These are phyloP conservation scores for Tenthredo amoena DNA, from an alignment of 2,888 invertebrate genomes.

Conservation along the genomic window DNA sequence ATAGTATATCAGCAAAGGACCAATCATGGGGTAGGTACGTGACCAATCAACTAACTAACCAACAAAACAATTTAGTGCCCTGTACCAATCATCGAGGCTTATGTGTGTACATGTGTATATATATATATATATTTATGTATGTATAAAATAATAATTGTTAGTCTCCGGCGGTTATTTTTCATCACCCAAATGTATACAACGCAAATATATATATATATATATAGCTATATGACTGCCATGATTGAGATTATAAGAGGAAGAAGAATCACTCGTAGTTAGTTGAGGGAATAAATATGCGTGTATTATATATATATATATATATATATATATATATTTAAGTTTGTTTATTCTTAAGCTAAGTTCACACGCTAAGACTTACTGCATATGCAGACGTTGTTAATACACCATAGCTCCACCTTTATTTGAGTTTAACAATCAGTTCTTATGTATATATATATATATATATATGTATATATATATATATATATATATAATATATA, in stretches of 20 bases:
- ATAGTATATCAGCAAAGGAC: conserved; percentile 15
- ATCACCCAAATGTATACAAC: not conserved
- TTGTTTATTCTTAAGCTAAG: conserved; percentile 41
- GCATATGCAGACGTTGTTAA: not conserved
- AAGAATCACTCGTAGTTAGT: not conserved
- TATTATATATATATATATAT: not conserved
- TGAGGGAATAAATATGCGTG: not conserved
- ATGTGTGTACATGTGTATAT: not conserved
- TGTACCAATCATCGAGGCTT: not conserved
- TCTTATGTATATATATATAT: not conserved
- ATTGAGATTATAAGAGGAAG: conserved; percentile 18
- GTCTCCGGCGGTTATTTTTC: conserved; percentile 25
- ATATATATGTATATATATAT: not conserved
- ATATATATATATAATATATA: not conserved
- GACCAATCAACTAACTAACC: conserved; percentile 28
- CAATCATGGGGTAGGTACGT: conserved; percentile 18
- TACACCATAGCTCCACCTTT: conserved; percentile 17
- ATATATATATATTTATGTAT: not conserved
- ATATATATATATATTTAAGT: not conserved
- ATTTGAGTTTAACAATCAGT: conserved; percentile 30
- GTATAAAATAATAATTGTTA: conserved; percentile 18
- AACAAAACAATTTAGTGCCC: conserved; percentile 29
- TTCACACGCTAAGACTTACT: conserved; percentile 30
- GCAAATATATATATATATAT: not conserved
- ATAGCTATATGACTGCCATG: not conserved